Percentiles rank a stretch among this genome's conserved stretches.
Conservation (phyloP, 1,140 invertebrate genomes). For the Ephestia elutella region DNA sequence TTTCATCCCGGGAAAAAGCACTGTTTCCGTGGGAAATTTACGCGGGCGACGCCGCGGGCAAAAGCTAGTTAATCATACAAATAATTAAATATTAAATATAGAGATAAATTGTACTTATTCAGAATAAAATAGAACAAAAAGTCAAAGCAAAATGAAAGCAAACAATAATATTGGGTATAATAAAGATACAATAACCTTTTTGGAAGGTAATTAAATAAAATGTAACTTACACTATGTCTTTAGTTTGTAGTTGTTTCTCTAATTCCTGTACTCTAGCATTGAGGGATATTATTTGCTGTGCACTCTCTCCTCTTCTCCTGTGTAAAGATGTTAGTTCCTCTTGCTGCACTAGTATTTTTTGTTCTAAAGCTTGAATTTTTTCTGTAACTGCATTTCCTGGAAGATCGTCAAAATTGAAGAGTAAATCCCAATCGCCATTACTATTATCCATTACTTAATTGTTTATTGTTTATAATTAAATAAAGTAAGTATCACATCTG, state of each 20-base stretch:
- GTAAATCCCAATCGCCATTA: neutral
- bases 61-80: too few species aligned
- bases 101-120: too few species aligned
- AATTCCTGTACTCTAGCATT: slow-evolving; percentile 90
- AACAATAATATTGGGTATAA: too few species aligned
- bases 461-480: neutral
- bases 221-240: slow-evolving; percentile 82
- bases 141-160: too few species aligned
- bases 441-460: neutral
- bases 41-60: too few species aligned
- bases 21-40: too few species aligned
- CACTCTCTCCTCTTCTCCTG: slow-evolving; percentile 91
- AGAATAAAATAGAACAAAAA: too few species aligned
- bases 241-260: slow-evolving; percentile 82
- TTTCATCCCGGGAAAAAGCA: too few species aligned
- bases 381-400: slow-evolving; percentile 61
- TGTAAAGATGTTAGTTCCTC: slow-evolving; percentile 95
- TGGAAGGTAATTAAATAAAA: too few species aligned
- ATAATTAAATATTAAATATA: too few species aligned
- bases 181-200: too few species aligned
- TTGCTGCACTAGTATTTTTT: slow-evolving; percentile 89
- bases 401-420: slow-evolving; percentile 13
- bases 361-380: slow-evolving; percentile 82
- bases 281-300: slow-evolving; percentile 93
- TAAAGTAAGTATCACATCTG: neutral